Evolutionary conservation across 1,140 invertebrate species (phyloP).

Genomic region (Bombus pyrosoma): DNA sequence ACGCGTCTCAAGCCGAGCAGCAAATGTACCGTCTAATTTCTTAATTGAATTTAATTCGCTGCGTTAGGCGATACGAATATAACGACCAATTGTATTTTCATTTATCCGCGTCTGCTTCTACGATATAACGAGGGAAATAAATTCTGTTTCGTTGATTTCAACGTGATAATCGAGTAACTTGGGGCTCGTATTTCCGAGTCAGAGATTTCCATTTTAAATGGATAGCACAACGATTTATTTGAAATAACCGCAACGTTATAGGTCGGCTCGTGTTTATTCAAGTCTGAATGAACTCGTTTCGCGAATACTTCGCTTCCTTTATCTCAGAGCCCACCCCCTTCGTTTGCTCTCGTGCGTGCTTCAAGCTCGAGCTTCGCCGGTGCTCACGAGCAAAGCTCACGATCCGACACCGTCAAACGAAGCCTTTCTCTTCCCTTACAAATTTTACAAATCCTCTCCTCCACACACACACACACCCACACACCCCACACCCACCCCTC

Average conservation of each 20-base stretch:
- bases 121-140: background rate
- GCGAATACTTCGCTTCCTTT: background rate
- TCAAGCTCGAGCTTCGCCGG: background rate
- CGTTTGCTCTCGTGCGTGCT: conserved; percentile 18
- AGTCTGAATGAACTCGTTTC: background rate
- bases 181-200: background rate
- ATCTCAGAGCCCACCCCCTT: conserved; percentile 14
- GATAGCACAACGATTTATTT: background rate
- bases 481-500: rapidly evolving
- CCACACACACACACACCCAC: no score
- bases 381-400: background rate
- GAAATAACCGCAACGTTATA: background rate
- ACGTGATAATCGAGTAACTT: background rate
- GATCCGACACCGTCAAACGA: conserved; percentile 2
- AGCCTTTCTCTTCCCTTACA: no score
- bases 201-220: background rate
- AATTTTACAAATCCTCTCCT: no score
- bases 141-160: background rate
- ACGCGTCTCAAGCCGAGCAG: background rate
- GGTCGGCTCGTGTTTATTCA: background rate
- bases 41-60: background rate
- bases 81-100: background rate
- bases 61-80: background rate
- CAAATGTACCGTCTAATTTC: background rate
- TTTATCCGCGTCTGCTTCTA: no score